A percentile compares a stretch with the other conserved stretches of the same genome.
Conservation (phyloP, 2,888 invertebrate species). For the Helobdella robusta region DNA sequence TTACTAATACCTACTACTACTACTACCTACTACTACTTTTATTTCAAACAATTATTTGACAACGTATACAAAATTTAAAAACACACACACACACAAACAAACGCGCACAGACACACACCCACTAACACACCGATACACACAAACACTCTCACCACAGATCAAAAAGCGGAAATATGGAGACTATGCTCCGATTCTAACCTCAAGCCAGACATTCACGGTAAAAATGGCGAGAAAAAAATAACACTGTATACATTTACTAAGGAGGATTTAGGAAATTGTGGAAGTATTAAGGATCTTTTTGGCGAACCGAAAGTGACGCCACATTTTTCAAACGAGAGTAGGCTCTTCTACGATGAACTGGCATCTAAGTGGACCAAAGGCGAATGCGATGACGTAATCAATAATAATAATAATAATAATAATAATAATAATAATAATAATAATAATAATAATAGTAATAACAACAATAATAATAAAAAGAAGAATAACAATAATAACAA, state of each 20-base stretch:
- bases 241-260: no score
- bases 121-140: not conserved
- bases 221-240: no score
- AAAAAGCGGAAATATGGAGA: not conserved
- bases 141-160: not conserved
- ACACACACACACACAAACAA: not conserved
- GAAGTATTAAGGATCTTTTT: no score
- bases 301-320: no score
- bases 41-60: no score
- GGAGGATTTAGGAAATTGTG: no score
- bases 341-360: no score
- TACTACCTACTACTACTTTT: slow-evolving; percentile 25
- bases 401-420: not conserved
- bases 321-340: no score
- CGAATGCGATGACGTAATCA: not conserved
- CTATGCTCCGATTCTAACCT: not conserved
- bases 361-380: not conserved
- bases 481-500: no score
- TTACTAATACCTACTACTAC: slow-evolving; percentile 25
- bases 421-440: not conserved
- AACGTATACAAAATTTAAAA: no score
- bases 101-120: not conserved
- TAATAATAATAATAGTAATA: not conserved
- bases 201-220: no score
- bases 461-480: no score